These are phyloP conservation scores for Monochamus saltuarius DNA, from an alignment of 1,140 invertebrate genomes.

Conservation along the genomic window DNA sequence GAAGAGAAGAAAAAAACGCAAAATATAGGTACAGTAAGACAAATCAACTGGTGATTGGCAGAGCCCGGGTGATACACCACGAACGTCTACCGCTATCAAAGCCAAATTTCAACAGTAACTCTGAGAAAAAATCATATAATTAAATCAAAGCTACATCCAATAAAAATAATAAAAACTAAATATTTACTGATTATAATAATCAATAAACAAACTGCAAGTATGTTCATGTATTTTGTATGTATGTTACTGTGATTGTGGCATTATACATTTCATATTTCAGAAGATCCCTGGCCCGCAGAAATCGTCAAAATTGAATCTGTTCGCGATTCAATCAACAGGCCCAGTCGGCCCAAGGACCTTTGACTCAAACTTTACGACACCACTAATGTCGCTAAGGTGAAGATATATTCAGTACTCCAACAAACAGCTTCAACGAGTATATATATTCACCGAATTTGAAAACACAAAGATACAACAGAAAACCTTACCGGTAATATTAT, in stretches of 20 bases:
- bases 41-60: constrained; percentile 36
- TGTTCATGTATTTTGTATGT: constrained; percentile 50
- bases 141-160: constrained; percentile 49
- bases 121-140: constrained; percentile 44
- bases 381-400: too few relatives aligned
- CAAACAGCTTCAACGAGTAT: too few relatives aligned
- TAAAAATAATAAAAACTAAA: constrained; percentile 45
- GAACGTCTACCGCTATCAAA: constrained; percentile 24
- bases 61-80: constrained; percentile 8
- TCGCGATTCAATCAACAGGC: too few relatives aligned
- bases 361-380: too few relatives aligned
- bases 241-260: constrained; percentile 49
- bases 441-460: too few relatives aligned
- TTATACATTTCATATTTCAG: constrained; percentile 24
- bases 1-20: constrained; percentile 59
- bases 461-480: constrained; percentile 1
- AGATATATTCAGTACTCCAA: too few relatives aligned
- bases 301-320: too few relatives aligned
- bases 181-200: constrained; percentile 45
- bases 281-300: too few relatives aligned
- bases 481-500: constrained; percentile 91
- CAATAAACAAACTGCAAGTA: constrained; percentile 44
- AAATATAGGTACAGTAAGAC: constrained; percentile 52
- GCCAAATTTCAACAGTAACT: constrained; percentile 49
- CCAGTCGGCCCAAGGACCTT: too few relatives aligned